Evolutionary conservation across 2,113 vertebrate species (phyloP), one percentile per base, ranked within the genome.

Genomic region (Chloropsis cyanopogon): DNA sequence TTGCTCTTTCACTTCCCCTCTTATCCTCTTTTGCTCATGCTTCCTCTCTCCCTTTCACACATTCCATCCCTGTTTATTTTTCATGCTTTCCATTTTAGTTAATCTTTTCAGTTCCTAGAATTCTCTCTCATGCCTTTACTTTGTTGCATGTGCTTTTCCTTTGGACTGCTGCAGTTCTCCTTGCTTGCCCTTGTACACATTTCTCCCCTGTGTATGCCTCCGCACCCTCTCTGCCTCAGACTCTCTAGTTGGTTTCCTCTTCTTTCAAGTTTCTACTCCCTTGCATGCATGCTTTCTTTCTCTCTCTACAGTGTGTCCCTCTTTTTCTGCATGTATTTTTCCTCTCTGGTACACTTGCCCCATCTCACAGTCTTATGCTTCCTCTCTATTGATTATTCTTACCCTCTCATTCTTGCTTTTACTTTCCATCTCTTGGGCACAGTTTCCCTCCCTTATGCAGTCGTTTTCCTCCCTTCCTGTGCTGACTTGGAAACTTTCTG

Each of bases 241-340:
- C 16, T 50, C 4, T 49, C 0, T 28, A 3, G 0, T 26, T 81
- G 52, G 4, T 42, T 71, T 47, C 19, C 9, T 52, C 12, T 8
- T 31, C 11, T 54, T 41, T 90, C 11, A 47, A 66, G 13, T 44
- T 75, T 86, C 26, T n/a, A 11, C 21, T 60, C 14, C 9, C 20
- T 63, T 75, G 37, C 28, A 54, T 49, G 9, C 28, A 7, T 75
- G 21, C 15, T 75, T 82, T 82, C 11, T 31, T 85, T 77, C 25
- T 65, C 25, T 82, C 24, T 49, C 13, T 81, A 0, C 47, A 23
- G 6, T 22, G 24, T 37, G 14, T 52, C 22, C 22, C 9, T 4
- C 3, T 7, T 86, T 24, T 68, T 72, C 16, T 29, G 41, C 29
- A 31, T n/a, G 17, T 44, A 20, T n/a, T 73, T 78, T 69, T 47